Base-by-base conservation (phyloP, 2,113 vertebrate species). In the Cyanoderma ruficeps region DNA sequence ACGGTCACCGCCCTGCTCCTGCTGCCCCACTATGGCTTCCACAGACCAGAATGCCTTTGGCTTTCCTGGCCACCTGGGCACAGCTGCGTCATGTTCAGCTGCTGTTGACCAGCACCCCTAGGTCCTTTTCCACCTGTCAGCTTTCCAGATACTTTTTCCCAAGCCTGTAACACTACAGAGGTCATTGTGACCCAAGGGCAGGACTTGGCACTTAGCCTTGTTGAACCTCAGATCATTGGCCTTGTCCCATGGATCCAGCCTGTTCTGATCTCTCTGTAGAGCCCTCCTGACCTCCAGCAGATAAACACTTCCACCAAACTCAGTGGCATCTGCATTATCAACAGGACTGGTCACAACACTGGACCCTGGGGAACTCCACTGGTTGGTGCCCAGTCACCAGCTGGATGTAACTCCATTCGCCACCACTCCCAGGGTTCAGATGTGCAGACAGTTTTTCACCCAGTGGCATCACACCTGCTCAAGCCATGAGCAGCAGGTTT, bases 41-140 rank as follows among this genome's bases (percentile, higher is more conserved):
- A 13, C 37, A 39, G 30, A 11, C 56, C 55, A 50, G 3, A 6
- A 17, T n/a, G 31, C 11, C 24, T 23, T 27, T 22, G 27, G 24
- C 55, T 23, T n/a, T 21, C 41, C 19, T 63, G 61, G 19, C 13
- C 33, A 8, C 41, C 33, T 19, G 47, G 20, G 5, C 55, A 69
- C 42, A 39, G 4, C 41, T 61, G 23, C 3, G 19, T 50, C 11
- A 9, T 5, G 3, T 20, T 17, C 30, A 64, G 21, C 37, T 25
- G 2, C 11, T 74, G 12, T 10, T 13, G 4, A 46, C 7, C 14
- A 10, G 20, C 14, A 6, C 4, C 2, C 2, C 15, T 3, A 13
- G 21, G 9, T 70, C 10, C 21, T 70, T 77, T 70, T 31, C 9
- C 6, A 3, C 13, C 15, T 15, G 30, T 23, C 47, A 75, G 27